Conservation (phyloP, 2,888 invertebrate species). For the Dasysyrphus albostriatus region DNA sequence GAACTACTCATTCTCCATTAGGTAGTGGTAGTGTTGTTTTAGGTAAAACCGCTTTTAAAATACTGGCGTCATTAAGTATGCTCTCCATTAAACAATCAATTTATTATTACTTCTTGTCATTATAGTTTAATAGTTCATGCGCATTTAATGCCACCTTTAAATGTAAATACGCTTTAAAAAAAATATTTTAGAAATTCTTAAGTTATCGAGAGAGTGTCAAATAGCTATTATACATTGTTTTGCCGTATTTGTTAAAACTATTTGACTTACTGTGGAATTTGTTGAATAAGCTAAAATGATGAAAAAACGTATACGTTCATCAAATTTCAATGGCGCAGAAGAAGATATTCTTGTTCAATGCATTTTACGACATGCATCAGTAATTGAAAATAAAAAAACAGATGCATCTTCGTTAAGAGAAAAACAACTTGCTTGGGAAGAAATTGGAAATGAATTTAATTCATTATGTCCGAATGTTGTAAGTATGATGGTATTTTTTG, state of each 20-base stretch:
- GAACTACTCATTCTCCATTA: neutral
- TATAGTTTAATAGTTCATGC: neutral
- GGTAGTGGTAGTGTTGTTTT: neutral
- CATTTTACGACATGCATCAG: slow-evolving; percentile 11
- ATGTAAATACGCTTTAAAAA: neutral
- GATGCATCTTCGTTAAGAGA: slow-evolving; percentile 9
- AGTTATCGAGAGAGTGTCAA: neutral
- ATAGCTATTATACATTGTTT: neutral
- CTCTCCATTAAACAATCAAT: neutral
- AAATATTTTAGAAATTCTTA: neutral
- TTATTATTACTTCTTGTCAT: neutral
- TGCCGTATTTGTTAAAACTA: neutral
- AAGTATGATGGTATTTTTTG: neutral
- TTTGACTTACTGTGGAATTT: neutral
- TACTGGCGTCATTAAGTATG: neutral
- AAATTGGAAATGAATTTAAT: slow-evolving; percentile 3
- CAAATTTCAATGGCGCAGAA: slow-evolving; percentile 25
- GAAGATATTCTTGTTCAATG: slow-evolving; percentile 21
- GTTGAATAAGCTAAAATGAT: slow-evolving; percentile 2
- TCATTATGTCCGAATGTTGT: slow-evolving; percentile 6
- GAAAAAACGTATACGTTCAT: slow-evolving; percentile 24
- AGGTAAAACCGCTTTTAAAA: neutral
- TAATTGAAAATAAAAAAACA: slow-evolving; percentile 25
- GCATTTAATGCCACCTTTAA: neutral
- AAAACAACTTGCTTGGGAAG: neutral